Evolutionary conservation across 2,113 vertebrate species (phyloP), one percentile per base, ranked within the genome.

Genomic region (Erythrolamprus reginae): DNA sequence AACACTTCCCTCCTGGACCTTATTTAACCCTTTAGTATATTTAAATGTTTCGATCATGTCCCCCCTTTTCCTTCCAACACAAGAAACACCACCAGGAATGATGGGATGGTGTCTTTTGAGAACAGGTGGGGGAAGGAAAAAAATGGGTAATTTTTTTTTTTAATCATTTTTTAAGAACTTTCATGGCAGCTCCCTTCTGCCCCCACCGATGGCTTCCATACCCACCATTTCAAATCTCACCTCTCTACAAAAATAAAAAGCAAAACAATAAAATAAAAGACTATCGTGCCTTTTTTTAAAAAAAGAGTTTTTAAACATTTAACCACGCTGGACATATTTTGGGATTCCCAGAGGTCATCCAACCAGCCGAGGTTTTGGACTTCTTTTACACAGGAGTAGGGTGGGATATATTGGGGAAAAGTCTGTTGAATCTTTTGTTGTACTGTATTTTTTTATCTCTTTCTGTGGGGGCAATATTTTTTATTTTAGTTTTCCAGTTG

Each of bases 271-370:
- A 88, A 10, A 26, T 58, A 48, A 70, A 45, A 28, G 24, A 89
- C 91, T 93, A 92, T 91, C 50, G 94, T 96, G 95, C 96, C 96
- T 96, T 96, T 42, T 50, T 8, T n/a, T n/a, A n/a, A n/a, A n/a
- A 87, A 58, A 87, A 51, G 77, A 89, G 86, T 92, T 86, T 15
- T 1, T n/a, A n/a, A 53, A 33, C 52, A 84, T 24, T 8, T 33
- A 90, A 56, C 65, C 38, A 15, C 3, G 12, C 28, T 84, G 89
- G 92, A n/a, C 65, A 89, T n/a, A n/a, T 90, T 86, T 92, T 53
- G 26, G 26, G 88, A 83, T 42, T 33, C 28, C 19, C 47, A 42
- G 26, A 4, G 38, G 53, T 65, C 33, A 47, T 89, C 48, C 84
- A 55, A 50, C 51, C 86, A 51, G 89, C 91, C 50, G 50, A 23